These are phyloP conservation scores for Megaustenia siamemsis DNA, from an alignment of 2,888 invertebrate species.

Conservation along the genomic window DNA sequence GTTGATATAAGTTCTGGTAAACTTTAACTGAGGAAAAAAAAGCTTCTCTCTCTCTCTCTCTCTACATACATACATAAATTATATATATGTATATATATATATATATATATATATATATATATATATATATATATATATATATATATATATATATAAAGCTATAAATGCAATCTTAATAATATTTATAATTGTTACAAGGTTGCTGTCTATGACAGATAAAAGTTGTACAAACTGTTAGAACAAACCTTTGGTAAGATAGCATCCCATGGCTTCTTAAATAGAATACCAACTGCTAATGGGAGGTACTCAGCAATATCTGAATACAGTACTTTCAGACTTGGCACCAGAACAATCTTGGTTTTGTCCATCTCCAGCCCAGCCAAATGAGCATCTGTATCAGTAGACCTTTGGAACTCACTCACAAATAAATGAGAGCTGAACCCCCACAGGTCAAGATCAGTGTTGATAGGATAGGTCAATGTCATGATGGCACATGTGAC, in stretches of 20 bases:
- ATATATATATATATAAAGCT: no score
- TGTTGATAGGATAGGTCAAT: constrained; percentile 34
- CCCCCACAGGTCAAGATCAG: constrained; percentile 57
- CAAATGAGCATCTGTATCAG: constrained; percentile 55
- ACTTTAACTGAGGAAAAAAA: no score
- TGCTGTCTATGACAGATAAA: no score
- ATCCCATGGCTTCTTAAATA: constrained; percentile 65
- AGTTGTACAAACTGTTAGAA: background rate
- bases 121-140: no score
- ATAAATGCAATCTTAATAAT: no score
- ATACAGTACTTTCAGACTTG: constrained; percentile 46
- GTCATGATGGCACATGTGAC: constrained; percentile 33
- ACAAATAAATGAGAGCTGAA: constrained; percentile 61
- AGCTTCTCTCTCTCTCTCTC: no score
- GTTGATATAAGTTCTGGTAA: no score
- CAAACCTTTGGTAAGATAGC: constrained; percentile 65
- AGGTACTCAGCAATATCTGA: constrained; percentile 58
- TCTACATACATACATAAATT: no score
- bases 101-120: no score
- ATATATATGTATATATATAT: no score
- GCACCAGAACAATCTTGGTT: background rate
- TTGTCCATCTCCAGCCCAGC: constrained; percentile 18
- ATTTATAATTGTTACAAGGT: no score
- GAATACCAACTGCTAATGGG: constrained; percentile 42
- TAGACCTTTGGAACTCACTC: constrained; percentile 57